Percentiles rank a stretch among this genome's conserved stretches.
phyloP scores from a whole-genome alignment of 2,888 invertebrate species.

The Drosophila basisetae region DNA sequence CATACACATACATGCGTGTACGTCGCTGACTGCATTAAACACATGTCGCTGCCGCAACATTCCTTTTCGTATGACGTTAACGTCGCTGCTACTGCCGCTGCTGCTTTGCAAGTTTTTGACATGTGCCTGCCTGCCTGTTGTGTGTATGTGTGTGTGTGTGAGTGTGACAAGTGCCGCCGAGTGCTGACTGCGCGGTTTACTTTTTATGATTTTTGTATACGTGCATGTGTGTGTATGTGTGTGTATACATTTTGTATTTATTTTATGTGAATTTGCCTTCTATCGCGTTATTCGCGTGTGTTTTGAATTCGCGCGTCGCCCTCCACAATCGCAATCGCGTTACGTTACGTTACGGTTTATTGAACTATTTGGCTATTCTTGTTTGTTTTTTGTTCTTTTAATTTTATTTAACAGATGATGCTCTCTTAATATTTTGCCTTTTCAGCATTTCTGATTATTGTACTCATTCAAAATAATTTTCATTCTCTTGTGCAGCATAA shows the following conservation, averaged over 20 bases:
- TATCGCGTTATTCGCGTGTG: conserved; percentile 70
- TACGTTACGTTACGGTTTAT: conserved; percentile 53
- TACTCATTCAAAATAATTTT: conserved; percentile 42
- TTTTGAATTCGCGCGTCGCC: conserved; percentile 49
- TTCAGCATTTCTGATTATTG: conserved; percentile 43
- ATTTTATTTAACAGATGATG: conserved; percentile 12
- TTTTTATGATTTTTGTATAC: conserved; percentile 49
- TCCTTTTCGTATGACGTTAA: conserved; percentile 64
- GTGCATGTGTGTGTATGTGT: conserved; percentile 26
- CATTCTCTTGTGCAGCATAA: conserved; percentile 56
- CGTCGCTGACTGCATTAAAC: conserved; percentile 55
- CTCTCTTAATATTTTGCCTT: conserved; percentile 30
- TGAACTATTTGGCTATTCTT: conserved; percentile 53
- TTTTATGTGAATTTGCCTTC: conserved; percentile 74
- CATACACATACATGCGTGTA: conserved; percentile 35
- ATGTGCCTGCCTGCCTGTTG: conserved; percentile 39
- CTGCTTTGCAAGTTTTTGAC: conserved; percentile 42
- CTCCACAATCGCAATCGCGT: background rate
- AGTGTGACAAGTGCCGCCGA: conserved; percentile 50
- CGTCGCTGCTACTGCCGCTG: conserved; percentile 30
- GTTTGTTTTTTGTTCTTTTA: conserved; percentile 1
- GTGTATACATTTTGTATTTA: conserved; percentile 62
- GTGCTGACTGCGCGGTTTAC: conserved; percentile 57
- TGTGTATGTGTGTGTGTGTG: conserved; percentile 24
- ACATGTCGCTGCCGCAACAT: conserved; percentile 68